Evolutionary conservation across 2,797 vertebrate species (phyloP).

Genomic region (Spheniscus humboldti): DNA sequence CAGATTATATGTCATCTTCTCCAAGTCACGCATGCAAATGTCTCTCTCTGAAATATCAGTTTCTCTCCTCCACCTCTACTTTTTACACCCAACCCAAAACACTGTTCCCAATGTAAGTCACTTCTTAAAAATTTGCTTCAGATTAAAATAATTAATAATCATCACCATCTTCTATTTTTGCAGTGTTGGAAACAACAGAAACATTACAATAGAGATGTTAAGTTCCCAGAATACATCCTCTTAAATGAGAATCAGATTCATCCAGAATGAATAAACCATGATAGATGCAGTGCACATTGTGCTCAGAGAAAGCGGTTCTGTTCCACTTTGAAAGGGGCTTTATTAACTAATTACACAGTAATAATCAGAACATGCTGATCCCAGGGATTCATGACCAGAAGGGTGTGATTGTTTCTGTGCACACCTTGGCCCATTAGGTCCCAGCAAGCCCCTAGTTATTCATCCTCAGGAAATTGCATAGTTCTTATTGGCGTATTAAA

Average conservation of each 20-base stretch:
- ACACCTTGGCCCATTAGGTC: conserved; percentile 20
- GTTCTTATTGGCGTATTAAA: conserved; percentile 22
- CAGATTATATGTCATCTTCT: neutral
- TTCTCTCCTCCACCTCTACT: neutral
- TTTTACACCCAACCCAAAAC: neutral
- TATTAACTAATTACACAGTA: conserved; percentile 41
- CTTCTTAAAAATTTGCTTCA: neutral
- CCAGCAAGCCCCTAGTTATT: neutral
- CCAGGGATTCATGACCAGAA: conserved; percentile 4
- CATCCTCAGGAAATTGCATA: conserved; percentile 4
- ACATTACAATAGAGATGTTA: neutral
- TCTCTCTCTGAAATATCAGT: neutral
- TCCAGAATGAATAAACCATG: neutral
- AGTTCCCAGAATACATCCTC: neutral
- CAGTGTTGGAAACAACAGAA: neutral
- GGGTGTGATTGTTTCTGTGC: neutral
- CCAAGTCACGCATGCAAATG: neutral
- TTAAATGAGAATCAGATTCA: neutral
- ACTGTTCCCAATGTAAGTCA: neutral
- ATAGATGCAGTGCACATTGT: neutral
- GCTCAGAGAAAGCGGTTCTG: neutral
- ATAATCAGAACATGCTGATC: conserved; percentile 21
- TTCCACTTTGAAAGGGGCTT: neutral
- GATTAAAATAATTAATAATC: neutral
- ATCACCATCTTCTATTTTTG: neutral